Percentiles rank a stretch among this genome's conserved stretches.
phyloP scores from a whole-genome alignment of 1,140 invertebrate genomes.

The Lordiphosa mommai region DNA sequence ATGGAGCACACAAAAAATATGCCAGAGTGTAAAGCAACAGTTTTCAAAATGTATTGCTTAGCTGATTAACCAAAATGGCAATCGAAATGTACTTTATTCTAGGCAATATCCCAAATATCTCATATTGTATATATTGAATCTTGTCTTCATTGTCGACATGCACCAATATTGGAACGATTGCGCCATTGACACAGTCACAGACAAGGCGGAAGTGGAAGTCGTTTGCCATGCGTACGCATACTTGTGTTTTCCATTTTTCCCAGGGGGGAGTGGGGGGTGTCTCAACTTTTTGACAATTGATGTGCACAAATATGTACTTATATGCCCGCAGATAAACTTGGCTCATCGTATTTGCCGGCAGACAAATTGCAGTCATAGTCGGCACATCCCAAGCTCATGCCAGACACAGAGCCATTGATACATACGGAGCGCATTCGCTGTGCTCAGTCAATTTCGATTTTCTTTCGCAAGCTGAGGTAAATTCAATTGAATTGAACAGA shows the following conservation, averaged over 20 bases:
- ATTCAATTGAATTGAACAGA: slow-evolving; percentile 59
- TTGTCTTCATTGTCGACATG: too few species aligned
- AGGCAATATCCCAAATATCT: too few species aligned
- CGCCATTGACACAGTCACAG: slow-evolving; percentile 7
- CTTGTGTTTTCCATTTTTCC: slow-evolving; percentile 16
- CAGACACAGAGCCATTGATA: slow-evolving; percentile 46
- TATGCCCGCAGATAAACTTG: slow-evolving; percentile 40
- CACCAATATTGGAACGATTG: neutral
- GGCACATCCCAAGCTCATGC: slow-evolving; percentile 7
- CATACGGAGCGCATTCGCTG: slow-evolving; percentile 23
- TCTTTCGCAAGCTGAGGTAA: slow-evolving; percentile 60
- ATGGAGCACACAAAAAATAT: too few species aligned
- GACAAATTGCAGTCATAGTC: slow-evolving; percentile 62
- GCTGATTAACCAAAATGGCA: too few species aligned
- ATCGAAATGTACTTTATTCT: too few species aligned
- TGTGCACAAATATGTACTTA: slow-evolving; percentile 67
- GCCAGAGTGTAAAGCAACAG: too few species aligned
- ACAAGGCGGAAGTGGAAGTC: slow-evolving; percentile 49
- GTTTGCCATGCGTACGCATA: slow-evolving; percentile 34
- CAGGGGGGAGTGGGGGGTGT: neutral
- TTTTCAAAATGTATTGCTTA: too few species aligned
- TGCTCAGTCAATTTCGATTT: slow-evolving; percentile 53
- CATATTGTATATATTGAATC: too few species aligned
- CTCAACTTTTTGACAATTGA: slow-evolving; percentile 71
- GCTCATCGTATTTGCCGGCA: slow-evolving; percentile 26